Percentiles rank a stretch among this genome's conserved stretches.
Evolutionary conservation across 2,888 invertebrate genomes (phyloP).

Genomic region (Trissolcus brochymenae): DNA sequence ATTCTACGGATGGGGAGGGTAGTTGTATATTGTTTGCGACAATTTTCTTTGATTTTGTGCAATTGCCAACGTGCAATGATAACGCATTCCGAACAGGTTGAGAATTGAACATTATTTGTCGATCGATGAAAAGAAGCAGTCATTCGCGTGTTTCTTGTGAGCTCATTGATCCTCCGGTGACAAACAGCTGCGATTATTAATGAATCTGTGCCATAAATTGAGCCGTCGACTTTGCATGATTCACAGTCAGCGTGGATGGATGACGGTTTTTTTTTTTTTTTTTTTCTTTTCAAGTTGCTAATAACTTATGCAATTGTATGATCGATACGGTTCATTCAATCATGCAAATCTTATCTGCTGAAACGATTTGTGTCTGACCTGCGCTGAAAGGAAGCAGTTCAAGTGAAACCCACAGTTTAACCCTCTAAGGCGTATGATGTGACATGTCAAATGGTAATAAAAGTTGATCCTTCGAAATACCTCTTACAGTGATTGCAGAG

Average conservation of each 20-base stretch:
- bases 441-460: slow-evolving; percentile 11
- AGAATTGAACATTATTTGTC: background rate
- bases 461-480: slow-evolving; percentile 16
- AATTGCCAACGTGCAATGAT: slow-evolving; percentile 22
- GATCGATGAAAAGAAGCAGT: slow-evolving; percentile 8
- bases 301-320: slow-evolving; percentile 23
- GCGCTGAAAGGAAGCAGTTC: slow-evolving; percentile 36
- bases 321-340: slow-evolving; percentile 31
- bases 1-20: background rate
- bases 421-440: slow-evolving; percentile 14
- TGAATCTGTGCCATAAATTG: too few species aligned
- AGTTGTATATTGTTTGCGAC: too few species aligned
- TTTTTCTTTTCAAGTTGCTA: too few species aligned
- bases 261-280: too few species aligned
- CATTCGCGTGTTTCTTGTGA: background rate
- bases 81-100: slow-evolving; percentile 15
- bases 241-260: background rate
- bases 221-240: too few species aligned
- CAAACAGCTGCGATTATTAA: background rate
- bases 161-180: background rate
- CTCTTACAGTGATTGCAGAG: slow-evolving; percentile 9
- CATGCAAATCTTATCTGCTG: slow-evolving; percentile 41
- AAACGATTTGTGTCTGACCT: slow-evolving; percentile 31
- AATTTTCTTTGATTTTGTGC: slow-evolving; percentile 10
- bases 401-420: slow-evolving; percentile 26